Conservation (phyloP, 2,888 invertebrate genomes). For the Mythimna lalbum region DNA sequence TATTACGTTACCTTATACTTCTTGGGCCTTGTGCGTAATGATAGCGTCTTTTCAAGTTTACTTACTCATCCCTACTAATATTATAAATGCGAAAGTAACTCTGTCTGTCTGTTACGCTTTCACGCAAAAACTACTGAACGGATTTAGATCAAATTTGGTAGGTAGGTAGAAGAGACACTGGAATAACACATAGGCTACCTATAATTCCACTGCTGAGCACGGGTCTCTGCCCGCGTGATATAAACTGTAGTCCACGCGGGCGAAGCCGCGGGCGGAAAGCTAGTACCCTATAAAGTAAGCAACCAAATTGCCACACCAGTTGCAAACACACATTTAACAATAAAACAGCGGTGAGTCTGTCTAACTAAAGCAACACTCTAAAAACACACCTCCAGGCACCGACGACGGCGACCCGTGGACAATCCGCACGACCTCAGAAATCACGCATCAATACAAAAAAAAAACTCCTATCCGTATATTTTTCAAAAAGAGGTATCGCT, state of each 20-base stretch:
- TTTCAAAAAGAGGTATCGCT: conserved; percentile 68
- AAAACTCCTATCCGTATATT: conserved; percentile 75
- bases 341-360: not conserved
- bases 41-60: not conserved
- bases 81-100: too few relatives aligned
- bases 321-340: not conserved
- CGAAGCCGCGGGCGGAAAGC: too few relatives aligned
- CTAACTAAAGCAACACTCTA: not conserved
- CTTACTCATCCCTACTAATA: too few relatives aligned
- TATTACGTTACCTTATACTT: too few relatives aligned
- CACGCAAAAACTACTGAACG: too few relatives aligned
- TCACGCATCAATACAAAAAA: conserved; percentile 81
- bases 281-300: not conserved
- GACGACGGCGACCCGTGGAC: not conserved
- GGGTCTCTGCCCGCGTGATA: too few relatives aligned
- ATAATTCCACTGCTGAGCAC: too few relatives aligned
- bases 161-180: too few relatives aligned
- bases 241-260: too few relatives aligned
- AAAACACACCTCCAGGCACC: conserved; percentile 6
- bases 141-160: too few relatives aligned
- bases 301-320: not conserved
- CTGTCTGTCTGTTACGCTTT: too few relatives aligned
- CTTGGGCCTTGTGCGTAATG: not conserved
- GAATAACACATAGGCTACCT: too few relatives aligned
- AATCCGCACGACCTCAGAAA: conserved; percentile 49